Evolutionary conservation across 2,888 invertebrate species (phyloP).

Genomic region (Merodon equestris): DNA sequence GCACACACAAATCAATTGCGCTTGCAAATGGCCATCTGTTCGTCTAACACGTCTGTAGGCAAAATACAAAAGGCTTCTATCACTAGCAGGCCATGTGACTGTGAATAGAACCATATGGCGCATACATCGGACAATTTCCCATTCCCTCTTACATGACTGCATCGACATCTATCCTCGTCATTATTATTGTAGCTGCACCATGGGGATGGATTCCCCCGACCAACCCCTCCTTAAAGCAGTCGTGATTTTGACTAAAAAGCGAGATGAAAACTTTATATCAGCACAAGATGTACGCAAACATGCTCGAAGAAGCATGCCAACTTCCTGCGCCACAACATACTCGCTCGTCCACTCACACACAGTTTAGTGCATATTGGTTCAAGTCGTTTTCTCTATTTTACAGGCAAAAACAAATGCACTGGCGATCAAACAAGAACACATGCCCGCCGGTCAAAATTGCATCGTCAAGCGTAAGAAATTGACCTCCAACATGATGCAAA

Average conservation of each 20-base stretch:
- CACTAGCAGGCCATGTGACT: too few relatives aligned
- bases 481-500: slow-evolving; percentile 14
- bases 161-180: slow-evolving; percentile 12
- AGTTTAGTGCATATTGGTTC: not conserved
- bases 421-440: too few relatives aligned
- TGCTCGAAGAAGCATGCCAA: not conserved
- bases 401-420: slow-evolving; percentile 9
- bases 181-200: not conserved
- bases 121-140: slow-evolving; percentile 9
- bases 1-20: too few relatives aligned
- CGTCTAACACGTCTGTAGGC: too few relatives aligned
- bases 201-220: too few relatives aligned
- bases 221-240: too few relatives aligned
- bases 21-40: too few relatives aligned
- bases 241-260: not conserved
- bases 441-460: slow-evolving; percentile 7
- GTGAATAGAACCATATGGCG: not conserved
- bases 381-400: slow-evolving; percentile 10
- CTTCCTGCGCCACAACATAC: not conserved
- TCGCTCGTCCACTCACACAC: not conserved
- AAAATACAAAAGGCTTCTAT: too few relatives aligned
- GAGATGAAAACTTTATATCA: not conserved
- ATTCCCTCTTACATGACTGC: not conserved
- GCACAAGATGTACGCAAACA: slow-evolving; percentile 1
- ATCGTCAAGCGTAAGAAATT: slow-evolving; percentile 14